These are phyloP conservation scores for Ctenosaura bakeri DNA, from an alignment of 2,797 vertebrate genomes.

Conservation along the genomic window DNA sequence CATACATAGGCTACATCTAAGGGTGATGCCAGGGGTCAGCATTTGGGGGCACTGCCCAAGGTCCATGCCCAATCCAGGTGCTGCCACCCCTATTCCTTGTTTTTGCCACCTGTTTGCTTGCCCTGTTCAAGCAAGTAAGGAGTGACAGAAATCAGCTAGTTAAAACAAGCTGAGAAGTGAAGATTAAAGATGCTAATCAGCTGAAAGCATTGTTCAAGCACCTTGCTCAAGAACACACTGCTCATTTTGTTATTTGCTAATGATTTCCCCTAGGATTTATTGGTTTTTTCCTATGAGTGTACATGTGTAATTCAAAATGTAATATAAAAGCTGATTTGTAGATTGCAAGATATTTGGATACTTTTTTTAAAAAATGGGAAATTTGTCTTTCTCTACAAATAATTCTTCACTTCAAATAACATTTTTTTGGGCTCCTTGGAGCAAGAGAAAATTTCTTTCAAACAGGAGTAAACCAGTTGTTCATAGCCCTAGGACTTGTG, in stretches of 20 bases:
- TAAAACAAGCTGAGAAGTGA: neutral
- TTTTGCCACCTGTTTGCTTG: neutral
- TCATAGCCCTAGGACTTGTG: no score
- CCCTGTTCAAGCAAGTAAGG: neutral
- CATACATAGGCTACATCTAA: neutral
- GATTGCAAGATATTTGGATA: neutral
- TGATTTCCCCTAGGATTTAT: neutral
- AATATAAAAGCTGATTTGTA: neutral
- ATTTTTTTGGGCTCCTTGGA: neutral
- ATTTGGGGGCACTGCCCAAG: neutral
- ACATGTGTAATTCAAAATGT: neutral
- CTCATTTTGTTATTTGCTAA: neutral
- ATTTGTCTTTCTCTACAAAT: neutral
- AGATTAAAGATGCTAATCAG: neutral
- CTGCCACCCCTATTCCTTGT: neutral
- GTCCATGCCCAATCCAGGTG: neutral
- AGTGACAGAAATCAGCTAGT: neutral
- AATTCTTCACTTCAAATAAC: no score
- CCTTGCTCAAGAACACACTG: neutral
- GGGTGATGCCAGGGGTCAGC: neutral
- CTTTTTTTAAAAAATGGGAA: neutral
- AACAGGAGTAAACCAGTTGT: no score
- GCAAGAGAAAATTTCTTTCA: no score
- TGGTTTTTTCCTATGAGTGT: neutral
- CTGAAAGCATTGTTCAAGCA: neutral